A percentile compares a stretch with the other conserved stretches of the same genome.
phyloP scores from a whole-genome alignment of 2,113 vertebrate genomes.

The Porphyrio hochstetteri region DNA sequence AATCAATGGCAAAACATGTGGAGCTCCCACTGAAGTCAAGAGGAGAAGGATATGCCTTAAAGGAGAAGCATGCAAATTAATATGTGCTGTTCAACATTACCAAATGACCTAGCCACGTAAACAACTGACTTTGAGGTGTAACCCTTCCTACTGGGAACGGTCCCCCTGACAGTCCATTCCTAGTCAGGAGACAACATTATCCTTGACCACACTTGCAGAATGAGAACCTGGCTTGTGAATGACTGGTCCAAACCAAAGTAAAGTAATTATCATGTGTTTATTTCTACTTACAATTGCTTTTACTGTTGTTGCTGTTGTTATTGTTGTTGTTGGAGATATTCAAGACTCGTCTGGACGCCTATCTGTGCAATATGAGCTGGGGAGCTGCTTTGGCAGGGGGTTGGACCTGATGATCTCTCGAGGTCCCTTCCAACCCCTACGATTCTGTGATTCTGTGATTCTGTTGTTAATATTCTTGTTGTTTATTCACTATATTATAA shows the following conservation, averaged over 20 bases:
- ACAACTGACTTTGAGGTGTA: not conserved
- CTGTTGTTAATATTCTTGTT: not conserved
- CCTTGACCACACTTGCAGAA: not conserved
- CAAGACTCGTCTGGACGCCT: too few species aligned
- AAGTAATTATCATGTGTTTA: not conserved
- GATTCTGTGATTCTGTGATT: too few species aligned
- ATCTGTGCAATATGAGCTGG: too few species aligned
- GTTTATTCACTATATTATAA: not conserved
- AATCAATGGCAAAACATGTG: conserved; percentile 47
- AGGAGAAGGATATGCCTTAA: conserved; percentile 10
- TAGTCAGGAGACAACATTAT: not conserved
- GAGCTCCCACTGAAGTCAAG: conserved; percentile 5
- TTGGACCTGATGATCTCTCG: too few species aligned
- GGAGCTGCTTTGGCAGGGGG: too few species aligned
- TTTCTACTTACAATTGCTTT: not conserved
- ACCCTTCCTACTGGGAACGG: not conserved
- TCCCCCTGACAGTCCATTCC: not conserved
- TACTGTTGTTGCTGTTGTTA: not conserved
- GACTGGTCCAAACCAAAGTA: not conserved
- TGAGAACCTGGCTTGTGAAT: not conserved
- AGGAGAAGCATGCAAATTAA: conserved; percentile 36
- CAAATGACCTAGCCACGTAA: not conserved
- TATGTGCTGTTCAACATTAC: not conserved
- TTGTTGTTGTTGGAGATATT: too few species aligned
- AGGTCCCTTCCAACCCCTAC: too few species aligned